Evolutionary conservation across 2,113 vertebrate genomes (phyloP).

Genomic region (Tachysurus vachellii): DNA sequence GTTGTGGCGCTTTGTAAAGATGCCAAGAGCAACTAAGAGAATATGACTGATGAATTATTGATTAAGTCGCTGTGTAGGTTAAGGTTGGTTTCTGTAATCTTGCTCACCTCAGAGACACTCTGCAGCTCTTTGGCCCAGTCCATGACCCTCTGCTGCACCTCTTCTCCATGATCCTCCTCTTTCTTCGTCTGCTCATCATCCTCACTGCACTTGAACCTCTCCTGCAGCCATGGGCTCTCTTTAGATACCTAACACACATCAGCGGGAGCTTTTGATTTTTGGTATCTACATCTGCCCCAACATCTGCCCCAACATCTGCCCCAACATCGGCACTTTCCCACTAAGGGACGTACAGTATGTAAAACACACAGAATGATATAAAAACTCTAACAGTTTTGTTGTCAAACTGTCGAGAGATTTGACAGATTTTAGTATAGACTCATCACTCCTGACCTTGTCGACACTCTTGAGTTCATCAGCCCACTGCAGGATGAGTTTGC

Average conservation of each 20-base stretch:
- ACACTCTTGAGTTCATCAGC: slow-evolving; percentile 68
- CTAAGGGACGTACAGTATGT: background rate
- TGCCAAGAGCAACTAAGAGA: background rate
- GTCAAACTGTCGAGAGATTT: background rate
- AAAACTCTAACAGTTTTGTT: background rate
- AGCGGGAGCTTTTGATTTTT: background rate
- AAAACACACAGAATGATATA: background rate
- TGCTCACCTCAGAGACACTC: slow-evolving; percentile 65
- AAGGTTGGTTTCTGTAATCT: background rate
- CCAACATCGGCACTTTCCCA: background rate
- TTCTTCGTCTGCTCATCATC: slow-evolving; percentile 23
- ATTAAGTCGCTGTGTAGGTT: background rate
- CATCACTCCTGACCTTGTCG: slow-evolving; percentile 60
- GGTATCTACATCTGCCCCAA: background rate
- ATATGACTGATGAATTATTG: background rate
- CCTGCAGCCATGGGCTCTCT: slow-evolving; percentile 42
- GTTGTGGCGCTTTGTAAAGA: background rate
- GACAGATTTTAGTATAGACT: background rate
- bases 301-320: too few species aligned
- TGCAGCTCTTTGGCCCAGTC: slow-evolving; percentile 76
- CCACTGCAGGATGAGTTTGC: slow-evolving; percentile 74
- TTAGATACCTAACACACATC: slow-evolving; percentile 41
- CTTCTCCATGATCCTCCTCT: slow-evolving; percentile 20
- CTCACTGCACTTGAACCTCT: slow-evolving; percentile 28
- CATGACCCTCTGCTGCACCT: slow-evolving; percentile 62